Percentiles rank a stretch among this genome's conserved stretches.
These are phyloP conservation scores for Acrocephalus arundinaceus DNA, from an alignment of 2,113 vertebrate genomes.

Conservation along the genomic window DNA sequence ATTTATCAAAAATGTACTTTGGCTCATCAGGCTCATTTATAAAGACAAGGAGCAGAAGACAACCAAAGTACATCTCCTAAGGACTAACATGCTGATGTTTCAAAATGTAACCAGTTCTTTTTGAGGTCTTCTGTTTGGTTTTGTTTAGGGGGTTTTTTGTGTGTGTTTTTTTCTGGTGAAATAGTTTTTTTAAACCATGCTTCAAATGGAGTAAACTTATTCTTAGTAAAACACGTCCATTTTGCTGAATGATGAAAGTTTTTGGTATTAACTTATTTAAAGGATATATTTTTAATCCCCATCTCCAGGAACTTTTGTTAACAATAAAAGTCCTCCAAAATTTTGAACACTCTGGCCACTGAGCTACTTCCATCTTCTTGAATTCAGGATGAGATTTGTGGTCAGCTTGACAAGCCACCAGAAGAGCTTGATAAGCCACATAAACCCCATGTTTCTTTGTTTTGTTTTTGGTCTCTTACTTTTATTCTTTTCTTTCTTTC, in stretches of 20 bases:
- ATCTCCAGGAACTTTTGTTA: neutral
- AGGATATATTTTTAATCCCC: neutral
- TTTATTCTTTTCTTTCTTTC: no score
- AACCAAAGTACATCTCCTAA: neutral
- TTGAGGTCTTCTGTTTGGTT: neutral
- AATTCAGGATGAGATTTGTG: neutral
- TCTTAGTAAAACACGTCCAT: rapidly evolving
- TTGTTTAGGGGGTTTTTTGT: neutral
- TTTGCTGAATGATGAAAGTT: rapidly evolving
- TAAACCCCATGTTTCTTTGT: neutral
- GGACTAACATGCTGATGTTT: neutral
- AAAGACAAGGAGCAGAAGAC: neutral
- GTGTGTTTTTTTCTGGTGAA: neutral
- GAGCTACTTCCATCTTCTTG: neutral
- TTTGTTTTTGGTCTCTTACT: no score
- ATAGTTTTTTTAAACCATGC: rapidly evolving
- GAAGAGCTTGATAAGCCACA: neutral
- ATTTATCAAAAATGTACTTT: neutral
- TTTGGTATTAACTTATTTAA: neutral
- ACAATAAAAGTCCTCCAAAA: neutral
- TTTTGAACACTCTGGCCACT: neutral
- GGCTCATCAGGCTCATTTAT: neutral
- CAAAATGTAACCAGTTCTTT: neutral
- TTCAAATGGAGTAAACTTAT: neutral
- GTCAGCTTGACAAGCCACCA: neutral